Evolutionary conservation across 2,113 vertebrate genomes (phyloP).

Genomic region (Phoenicopterus ruber): DNA sequence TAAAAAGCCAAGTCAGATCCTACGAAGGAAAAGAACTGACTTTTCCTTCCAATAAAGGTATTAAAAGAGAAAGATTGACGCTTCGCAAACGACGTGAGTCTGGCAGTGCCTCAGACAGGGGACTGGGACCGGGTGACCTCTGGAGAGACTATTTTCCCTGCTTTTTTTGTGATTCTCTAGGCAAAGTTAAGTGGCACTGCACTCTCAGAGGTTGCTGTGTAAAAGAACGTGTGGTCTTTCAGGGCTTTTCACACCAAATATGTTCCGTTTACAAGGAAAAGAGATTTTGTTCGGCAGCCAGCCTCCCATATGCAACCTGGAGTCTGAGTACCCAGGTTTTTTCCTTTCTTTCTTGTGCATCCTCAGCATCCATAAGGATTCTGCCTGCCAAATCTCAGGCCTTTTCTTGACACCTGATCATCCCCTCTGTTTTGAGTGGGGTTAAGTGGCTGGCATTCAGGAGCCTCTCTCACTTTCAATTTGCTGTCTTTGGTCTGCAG

Average conservation of each 20-base stretch:
- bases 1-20: constrained; percentile 19
- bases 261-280: constrained; percentile 59
- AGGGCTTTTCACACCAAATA: constrained; percentile 67
- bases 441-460: constrained; percentile 64
- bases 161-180: background rate
- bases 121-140: background rate
- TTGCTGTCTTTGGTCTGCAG: constrained; percentile 60
- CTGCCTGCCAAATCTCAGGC: constrained; percentile 57
- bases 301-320: constrained; percentile 66
- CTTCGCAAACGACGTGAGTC: background rate
- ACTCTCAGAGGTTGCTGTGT: constrained; percentile 32
- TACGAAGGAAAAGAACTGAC: background rate
- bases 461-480: constrained; percentile 53
- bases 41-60: constrained; percentile 10
- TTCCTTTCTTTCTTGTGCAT: constrained; percentile 56
- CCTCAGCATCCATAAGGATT: constrained; percentile 42
- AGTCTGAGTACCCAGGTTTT: constrained; percentile 62
- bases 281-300: constrained; percentile 64
- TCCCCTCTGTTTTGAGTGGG: constrained; percentile 59
- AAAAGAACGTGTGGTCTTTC: constrained; percentile 61
- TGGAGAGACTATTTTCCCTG: background rate
- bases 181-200: background rate
- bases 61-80: background rate
- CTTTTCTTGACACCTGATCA: constrained; percentile 60
- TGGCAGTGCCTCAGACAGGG: background rate